These are phyloP conservation scores for Malthinus seriepunctatus DNA, from an alignment of 2,888 invertebrate genomes.

Conservation along the genomic window DNA sequence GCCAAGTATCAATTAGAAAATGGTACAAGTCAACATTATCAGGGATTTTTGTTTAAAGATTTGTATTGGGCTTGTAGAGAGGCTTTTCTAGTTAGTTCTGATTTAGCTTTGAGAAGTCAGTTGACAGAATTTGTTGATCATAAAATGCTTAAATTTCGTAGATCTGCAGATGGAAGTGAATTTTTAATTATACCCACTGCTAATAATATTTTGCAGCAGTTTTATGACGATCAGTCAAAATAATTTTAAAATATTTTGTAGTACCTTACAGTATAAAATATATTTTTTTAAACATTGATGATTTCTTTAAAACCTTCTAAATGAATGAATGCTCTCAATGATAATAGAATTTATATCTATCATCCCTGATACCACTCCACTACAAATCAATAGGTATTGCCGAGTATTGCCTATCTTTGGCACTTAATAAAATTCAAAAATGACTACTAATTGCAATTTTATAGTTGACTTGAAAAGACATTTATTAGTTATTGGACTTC, in stretches of 20 bases:
- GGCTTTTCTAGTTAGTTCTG: slow-evolving; percentile 89
- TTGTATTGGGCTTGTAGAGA: slow-evolving; percentile 85
- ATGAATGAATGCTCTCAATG: too few species aligned
- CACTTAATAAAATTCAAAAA: too few species aligned
- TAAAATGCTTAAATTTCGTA: slow-evolving; percentile 81
- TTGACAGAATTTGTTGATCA: slow-evolving; percentile 96
- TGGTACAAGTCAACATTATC: slow-evolving; percentile 70
- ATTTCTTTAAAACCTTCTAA: background rate
- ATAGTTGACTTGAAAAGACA: too few species aligned
- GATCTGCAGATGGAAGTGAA: slow-evolving; percentile 81
- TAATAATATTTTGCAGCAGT: slow-evolving; percentile 73
- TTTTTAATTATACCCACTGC: slow-evolving; percentile 80
- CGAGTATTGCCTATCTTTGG: too few species aligned
- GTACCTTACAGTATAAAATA: background rate
- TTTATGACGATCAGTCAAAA: slow-evolving; percentile 65
- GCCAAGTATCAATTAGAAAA: slow-evolving; percentile 81
- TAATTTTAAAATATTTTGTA: background rate
- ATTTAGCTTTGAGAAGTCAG: slow-evolving; percentile 87
- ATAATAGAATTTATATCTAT: too few species aligned
- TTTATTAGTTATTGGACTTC: background rate
- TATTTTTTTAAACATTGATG: background rate
- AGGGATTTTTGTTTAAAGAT: slow-evolving; percentile 88
- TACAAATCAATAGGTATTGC: too few species aligned
- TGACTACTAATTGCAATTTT: too few species aligned
- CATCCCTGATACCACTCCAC: too few species aligned